A percentile compares a stretch with the other conserved stretches of the same genome.
Conservation (phyloP, 2,888 invertebrate species). For the Ceramica pisi region DNA sequence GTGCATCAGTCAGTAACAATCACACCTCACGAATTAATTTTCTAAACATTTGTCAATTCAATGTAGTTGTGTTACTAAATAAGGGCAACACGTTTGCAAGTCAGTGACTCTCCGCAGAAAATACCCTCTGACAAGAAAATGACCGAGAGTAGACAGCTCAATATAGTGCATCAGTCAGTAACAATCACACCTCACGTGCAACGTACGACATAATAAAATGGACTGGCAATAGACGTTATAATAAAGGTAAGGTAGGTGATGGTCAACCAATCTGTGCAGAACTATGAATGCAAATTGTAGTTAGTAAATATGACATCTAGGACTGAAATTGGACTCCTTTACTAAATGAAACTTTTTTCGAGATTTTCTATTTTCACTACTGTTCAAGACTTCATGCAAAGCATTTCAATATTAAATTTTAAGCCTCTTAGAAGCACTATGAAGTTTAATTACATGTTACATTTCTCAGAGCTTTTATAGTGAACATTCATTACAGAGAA, state of each 20-base stretch:
- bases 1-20: no score
- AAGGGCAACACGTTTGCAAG: background rate
- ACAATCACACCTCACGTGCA: background rate
- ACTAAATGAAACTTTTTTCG: background rate
- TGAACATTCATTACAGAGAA: background rate
- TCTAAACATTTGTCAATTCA: no score
- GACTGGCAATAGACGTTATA: background rate
- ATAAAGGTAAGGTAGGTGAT: background rate
- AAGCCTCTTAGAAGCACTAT: background rate
- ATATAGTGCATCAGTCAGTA: slow-evolving; percentile 1
- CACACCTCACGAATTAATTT: no score
- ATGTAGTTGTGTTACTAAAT: no score
- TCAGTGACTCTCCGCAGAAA: background rate
- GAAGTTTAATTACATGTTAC: background rate
- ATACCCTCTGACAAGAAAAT: slow-evolving; percentile 12
- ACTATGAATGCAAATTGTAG: background rate
- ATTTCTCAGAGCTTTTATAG: slow-evolving; percentile 1
- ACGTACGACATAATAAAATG: background rate
- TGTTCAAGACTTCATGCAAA: background rate
- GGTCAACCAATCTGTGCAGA: background rate
- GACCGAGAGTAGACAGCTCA: background rate
- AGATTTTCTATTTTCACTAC: background rate
- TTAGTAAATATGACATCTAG: background rate
- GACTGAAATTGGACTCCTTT: background rate
- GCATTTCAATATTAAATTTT: background rate